phyloP scores from a whole-genome alignment of 2,797 vertebrate genomes.

The Enteromius radiatus region DNA sequence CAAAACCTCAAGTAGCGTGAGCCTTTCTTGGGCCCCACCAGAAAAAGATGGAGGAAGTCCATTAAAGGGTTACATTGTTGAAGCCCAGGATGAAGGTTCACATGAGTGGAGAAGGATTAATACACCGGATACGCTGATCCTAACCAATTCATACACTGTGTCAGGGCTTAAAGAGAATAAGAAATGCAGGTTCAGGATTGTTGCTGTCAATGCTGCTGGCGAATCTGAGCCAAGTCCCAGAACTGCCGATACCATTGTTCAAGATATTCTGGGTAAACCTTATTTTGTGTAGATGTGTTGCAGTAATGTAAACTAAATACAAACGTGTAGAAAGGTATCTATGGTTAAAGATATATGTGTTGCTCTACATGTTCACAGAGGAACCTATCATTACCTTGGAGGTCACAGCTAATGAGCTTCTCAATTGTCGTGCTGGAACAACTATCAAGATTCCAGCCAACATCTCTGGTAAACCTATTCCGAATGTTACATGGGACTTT shows the following conservation, averaged over 20 bases:
- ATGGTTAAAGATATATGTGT: slow-evolving; percentile 37
- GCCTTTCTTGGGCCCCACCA: slow-evolving; percentile 89
- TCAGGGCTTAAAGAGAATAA: slow-evolving; percentile 91
- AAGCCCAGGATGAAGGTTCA: slow-evolving; percentile 94
- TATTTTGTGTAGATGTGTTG: slow-evolving; percentile 65
- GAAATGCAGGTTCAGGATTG: slow-evolving; percentile 93
- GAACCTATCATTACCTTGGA: slow-evolving; percentile 85
- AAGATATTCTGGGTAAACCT: slow-evolving; percentile 90
- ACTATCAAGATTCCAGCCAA: slow-evolving; percentile 87
- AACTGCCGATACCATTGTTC: slow-evolving; percentile 86
- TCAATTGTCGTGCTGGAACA: slow-evolving; percentile 86
- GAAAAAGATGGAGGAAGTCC: slow-evolving; percentile 93
- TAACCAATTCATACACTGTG: slow-evolving; percentile 88
- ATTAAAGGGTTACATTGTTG: slow-evolving; percentile 93
- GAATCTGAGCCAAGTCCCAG: slow-evolving; percentile 92
- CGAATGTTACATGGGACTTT: slow-evolving; percentile 93
- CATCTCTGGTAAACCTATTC: slow-evolving; percentile 88
- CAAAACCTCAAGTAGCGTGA: slow-evolving; percentile 90
- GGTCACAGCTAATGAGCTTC: slow-evolving; percentile 85
- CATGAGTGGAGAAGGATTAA: slow-evolving; percentile 91
- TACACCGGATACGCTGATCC: slow-evolving; percentile 89
- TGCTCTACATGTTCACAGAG: slow-evolving; percentile 74
- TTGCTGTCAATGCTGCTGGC: slow-evolving; percentile 92
- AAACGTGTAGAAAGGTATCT: background rate
- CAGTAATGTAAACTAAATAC: background rate